These are phyloP conservation scores for Corydoras maculifer DNA, from an alignment of 2,113 vertebrate species.

Conservation along the genomic window DNA sequence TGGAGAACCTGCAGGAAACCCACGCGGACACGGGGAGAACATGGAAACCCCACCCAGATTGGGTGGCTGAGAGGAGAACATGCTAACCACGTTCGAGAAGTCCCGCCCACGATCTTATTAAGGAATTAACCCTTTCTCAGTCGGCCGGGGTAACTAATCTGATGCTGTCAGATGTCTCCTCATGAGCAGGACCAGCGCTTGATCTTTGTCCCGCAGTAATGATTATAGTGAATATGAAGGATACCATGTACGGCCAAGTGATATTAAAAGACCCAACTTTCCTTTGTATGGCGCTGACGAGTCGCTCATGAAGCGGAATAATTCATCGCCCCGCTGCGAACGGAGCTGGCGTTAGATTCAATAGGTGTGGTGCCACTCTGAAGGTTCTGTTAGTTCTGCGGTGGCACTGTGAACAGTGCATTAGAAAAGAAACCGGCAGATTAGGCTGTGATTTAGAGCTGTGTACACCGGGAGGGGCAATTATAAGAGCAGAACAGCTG, in stretches of 20 bases:
- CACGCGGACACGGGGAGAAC: too few species aligned
- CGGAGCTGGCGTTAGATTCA: constrained; percentile 24
- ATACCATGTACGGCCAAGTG: constrained; percentile 51
- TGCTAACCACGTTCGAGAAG: too few species aligned
- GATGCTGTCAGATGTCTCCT: neutral
- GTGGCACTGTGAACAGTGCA: neutral
- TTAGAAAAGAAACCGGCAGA: constrained; percentile 34
- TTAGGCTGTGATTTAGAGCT: constrained; percentile 50
- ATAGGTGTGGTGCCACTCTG: neutral
- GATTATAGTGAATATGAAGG: constrained; percentile 56
- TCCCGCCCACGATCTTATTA: neutral
- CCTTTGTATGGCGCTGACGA: constrained; percentile 54
- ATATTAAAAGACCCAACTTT: constrained; percentile 47
- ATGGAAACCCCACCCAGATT: too few species aligned
- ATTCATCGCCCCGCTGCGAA: constrained; percentile 36
- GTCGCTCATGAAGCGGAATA: constrained; percentile 44
- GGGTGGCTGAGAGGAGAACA: too few species aligned
- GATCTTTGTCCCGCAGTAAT: constrained; percentile 37
- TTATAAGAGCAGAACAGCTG: constrained; percentile 37
- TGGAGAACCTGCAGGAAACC: too few species aligned
- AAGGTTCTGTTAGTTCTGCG: neutral
- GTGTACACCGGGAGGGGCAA: constrained; percentile 37
- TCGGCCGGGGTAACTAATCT: neutral
- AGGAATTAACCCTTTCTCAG: neutral
- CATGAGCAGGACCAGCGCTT: constrained; percentile 37